Evolutionary conservation across 92 coral and sea anemone species (phyloP).

Genomic region (Phenganax marumi): DNA sequence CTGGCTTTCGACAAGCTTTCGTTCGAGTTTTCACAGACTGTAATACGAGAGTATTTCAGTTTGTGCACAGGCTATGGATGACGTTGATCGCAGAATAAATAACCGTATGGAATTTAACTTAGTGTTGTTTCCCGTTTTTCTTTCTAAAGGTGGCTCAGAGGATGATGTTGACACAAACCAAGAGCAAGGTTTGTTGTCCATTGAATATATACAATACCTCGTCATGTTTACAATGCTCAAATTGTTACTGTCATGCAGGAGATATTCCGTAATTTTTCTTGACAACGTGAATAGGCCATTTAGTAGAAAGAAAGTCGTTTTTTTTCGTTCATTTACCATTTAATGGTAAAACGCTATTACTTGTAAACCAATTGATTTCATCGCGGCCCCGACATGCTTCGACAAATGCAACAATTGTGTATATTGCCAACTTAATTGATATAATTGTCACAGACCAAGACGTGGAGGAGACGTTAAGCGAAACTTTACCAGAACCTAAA

Average conservation of each 20-base stretch:
- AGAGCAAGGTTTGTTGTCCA: neutral
- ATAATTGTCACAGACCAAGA: neutral
- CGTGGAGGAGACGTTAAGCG: neutral
- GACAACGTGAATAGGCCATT: too few relatives aligned
- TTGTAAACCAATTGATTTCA: too few relatives aligned
- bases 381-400: neutral
- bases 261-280: too few relatives aligned
- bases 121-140: neutral
- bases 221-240: too few relatives aligned
- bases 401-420: neutral
- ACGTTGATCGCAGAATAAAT: neutral
- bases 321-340: too few relatives aligned
- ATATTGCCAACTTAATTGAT: neutral
- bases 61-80: too few relatives aligned
- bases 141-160: constrained; percentile 14
- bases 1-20: too few relatives aligned
- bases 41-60: too few relatives aligned
- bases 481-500: constrained; percentile 31
- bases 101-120: neutral
- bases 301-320: too few relatives aligned
- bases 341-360: too few relatives aligned
- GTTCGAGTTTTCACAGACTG: too few relatives aligned
- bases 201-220: neutral
- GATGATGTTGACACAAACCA: neutral
- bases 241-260: too few relatives aligned